Base-by-base conservation (phyloP, 2,888 invertebrate species). In the Folsomia candida region DNA sequence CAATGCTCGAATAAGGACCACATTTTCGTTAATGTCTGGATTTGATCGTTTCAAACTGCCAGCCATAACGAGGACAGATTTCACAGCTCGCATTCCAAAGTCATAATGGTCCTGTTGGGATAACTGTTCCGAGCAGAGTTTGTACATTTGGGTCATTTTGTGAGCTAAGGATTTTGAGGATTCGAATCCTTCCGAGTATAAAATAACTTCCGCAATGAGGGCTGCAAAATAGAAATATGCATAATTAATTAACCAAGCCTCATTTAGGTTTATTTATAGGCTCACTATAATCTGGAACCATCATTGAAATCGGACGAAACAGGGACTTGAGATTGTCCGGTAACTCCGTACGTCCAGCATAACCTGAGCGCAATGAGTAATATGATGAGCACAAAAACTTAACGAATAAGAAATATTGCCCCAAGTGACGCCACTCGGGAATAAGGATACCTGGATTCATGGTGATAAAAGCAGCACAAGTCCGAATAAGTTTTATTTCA, bases 121-220 rank as follows among this genome's bases (percentile, higher is more conserved):
- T 1, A 95, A 86, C 82, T 94, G 94, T 82, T 95, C 94, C 80
- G 92, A 93, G 81, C 93, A 93, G 3, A 94, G 84, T 81, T 93
- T 93, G 84, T 94, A 94, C 92, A 94, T 92, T 82, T 93, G 90
- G 0, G 92, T 91, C 93, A 94, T 94, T 83, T 95, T 94, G 81
- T 91, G 89, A 0, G 94, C 92, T n/a, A 95, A 85, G 2, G 88
- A 86, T 82, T 90, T 93, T 0, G 94, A 94, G 0, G 92, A 91
- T 82, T 93, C 93, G 81, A 94, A 95, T 11, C 94, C 94, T 84
- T 94, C 94, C 0, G 94, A 94, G 83, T 94, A 94, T n/a, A 95
- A 84, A 75, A 93, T 94, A 2, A 94, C 94, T 84, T 94, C 94
- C 60, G 94, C 93, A 80, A 95, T 93, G 18, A 93, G 85, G 6